These are phyloP conservation scores for Ectemnius lituratus DNA, from an alignment of 2,888 invertebrate genomes.

Conservation along the genomic window DNA sequence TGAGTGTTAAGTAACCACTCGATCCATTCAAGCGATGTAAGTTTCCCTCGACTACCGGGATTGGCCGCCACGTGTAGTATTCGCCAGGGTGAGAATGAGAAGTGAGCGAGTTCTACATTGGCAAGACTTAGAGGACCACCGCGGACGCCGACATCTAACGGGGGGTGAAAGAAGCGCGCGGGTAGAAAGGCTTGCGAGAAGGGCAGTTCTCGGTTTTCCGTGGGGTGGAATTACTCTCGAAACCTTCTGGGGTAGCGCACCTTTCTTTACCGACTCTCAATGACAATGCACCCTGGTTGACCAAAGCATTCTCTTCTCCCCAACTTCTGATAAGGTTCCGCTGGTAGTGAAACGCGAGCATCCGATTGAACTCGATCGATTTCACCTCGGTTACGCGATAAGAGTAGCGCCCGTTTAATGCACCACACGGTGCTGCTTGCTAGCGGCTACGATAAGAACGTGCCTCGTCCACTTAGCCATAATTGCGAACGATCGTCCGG, in stretches of 20 bases:
- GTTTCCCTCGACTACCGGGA: no score
- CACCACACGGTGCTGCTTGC: conserved; percentile 56
- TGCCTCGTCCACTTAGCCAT: background rate
- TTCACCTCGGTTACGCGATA: conserved; percentile 12
- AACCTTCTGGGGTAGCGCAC: background rate
- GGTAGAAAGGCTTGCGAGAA: conserved; percentile 38
- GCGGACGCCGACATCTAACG: conserved; percentile 60
- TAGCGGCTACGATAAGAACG: conserved; percentile 45
- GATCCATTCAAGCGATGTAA: no score
- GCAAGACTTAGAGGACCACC: background rate
- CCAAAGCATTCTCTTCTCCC: background rate
- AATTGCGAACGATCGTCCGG: background rate
- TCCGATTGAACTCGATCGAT: conserved; percentile 43
- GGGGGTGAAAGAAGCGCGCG: conserved; percentile 48
- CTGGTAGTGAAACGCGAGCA: conserved; percentile 2
- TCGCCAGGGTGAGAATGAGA: no score
- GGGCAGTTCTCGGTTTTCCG: conserved; percentile 41
- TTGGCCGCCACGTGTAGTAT: no score
- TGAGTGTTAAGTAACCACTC: no score
- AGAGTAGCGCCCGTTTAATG: conserved; percentile 20
- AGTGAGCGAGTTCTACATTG: no score
- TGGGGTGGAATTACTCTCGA: conserved; percentile 9
- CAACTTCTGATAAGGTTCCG: no score
- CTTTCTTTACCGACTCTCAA: conserved; percentile 54
- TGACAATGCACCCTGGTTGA: conserved; percentile 42